Evolutionary conservation across 2,797 vertebrate genomes (phyloP), one percentile per base, ranked within the genome.

Genomic region (Pangasius djambal): DNA sequence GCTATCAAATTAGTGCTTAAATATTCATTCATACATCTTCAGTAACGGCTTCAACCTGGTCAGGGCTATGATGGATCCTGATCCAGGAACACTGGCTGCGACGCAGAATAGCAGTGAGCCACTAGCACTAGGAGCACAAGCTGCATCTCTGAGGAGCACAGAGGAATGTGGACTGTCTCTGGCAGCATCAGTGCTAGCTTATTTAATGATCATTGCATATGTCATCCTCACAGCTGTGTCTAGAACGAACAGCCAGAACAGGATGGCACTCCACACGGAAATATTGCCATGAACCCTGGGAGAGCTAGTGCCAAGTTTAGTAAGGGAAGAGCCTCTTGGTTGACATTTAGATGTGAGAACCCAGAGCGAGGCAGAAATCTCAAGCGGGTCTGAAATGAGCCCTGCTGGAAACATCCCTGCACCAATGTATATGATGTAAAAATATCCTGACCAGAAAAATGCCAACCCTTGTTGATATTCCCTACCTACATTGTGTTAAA

Each of bases 171-270:
- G 89, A 94, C 87, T 79, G 92, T 92, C 57, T 88, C 93, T 95
- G 92, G 94, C 92, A 92, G 90, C 91, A 92, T 95, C 85, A 88
- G 89, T 69, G 93, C 92, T 88, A 95, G 88, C 93, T 93, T 94
- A 90, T 94, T 94, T 95, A 94, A 96, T 94, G 95, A 94, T 92
- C 91, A 94, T 93, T 94, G 90, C 92, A 94, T 90, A 91, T 95
- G 95, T 95, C 91, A 90, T 92, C 91, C 92, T 92, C 90, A 90
- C 95, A 95, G 94, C 93, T 89, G 93, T 70, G 78, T 92, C 79
- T 92, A 92, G 67, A 90, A 92, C 93, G 94, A 94, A 90, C 93
- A 93, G 94, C 88, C 90, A 89, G 95, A 92, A 93, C 94, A 96
- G 92, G 92, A 93, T 86, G 55, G 86, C 48, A 82, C 65, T 79